phyloP scores from a whole-genome alignment of 2,888 invertebrate genomes.

The Magallana nippona region DNA sequence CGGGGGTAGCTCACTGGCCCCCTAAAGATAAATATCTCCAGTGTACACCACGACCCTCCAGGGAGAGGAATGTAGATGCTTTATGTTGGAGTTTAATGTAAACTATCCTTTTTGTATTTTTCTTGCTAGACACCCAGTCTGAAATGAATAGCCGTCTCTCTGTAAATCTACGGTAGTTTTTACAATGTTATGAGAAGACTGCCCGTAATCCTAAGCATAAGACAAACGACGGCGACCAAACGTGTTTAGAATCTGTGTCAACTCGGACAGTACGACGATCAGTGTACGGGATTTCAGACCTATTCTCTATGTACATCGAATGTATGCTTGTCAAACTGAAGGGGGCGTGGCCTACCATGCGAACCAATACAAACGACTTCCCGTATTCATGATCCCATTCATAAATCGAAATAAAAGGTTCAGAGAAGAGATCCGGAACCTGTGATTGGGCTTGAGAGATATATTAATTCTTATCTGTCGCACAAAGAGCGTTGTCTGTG shows the following conservation, averaged over 20 bases:
- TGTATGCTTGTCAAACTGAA: conserved; percentile 36
- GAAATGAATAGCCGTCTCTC: conserved; percentile 16
- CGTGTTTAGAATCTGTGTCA: conserved; percentile 21
- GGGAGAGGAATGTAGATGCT: conserved; percentile 21
- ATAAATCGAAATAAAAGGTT: conserved; percentile 37
- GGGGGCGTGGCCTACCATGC: conserved; percentile 39
- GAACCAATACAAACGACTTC: conserved; percentile 43
- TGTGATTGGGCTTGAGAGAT: conserved; percentile 23
- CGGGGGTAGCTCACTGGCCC: background rate
- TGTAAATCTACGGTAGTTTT: conserved; percentile 4
- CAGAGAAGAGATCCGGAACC: background rate
- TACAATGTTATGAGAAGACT: conserved; percentile 18
- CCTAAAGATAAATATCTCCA: conserved; percentile 18
- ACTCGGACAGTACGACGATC: conserved; percentile 16
- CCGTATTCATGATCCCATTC: conserved; percentile 35
- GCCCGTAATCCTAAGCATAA: conserved; percentile 11
- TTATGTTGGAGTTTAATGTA: conserved; percentile 23
- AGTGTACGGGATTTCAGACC: conserved; percentile 19
- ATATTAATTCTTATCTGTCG: conserved; percentile 42
- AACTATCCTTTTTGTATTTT: conserved; percentile 15
- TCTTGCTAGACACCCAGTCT: conserved; percentile 26
- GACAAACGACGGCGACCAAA: background rate
- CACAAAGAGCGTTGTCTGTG: conserved; percentile 15
- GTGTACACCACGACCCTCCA: background rate
- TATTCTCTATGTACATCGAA: conserved; percentile 27